Percentiles rank a stretch among this genome's conserved stretches.
phyloP scores from a whole-genome alignment of 2,797 vertebrate species.

The Buceros bicornis region DNA sequence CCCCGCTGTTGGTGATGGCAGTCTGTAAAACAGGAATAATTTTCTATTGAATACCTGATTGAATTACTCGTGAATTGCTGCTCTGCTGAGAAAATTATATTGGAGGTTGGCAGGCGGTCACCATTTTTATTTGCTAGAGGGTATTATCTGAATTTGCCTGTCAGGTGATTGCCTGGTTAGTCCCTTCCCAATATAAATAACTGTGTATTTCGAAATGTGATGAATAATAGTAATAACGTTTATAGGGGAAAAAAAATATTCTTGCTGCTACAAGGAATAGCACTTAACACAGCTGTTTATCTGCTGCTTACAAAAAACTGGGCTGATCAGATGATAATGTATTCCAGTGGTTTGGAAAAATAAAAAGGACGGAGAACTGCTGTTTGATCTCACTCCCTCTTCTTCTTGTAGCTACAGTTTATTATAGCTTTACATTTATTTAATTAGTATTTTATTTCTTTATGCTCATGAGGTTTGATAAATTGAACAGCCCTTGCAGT shows the following conservation, averaged over 20 bases:
- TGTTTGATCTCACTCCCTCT: not conserved
- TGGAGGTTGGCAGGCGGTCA: slow-evolving; percentile 51
- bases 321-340: slow-evolving; percentile 19
- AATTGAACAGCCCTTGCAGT: slow-evolving; percentile 33
- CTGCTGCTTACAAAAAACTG: not conserved
- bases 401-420: slow-evolving; percentile 53
- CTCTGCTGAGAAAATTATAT: slow-evolving; percentile 66
- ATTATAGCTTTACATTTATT: slow-evolving; percentile 41
- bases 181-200: slow-evolving; percentile 39
- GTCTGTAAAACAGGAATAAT: slow-evolving; percentile 63
- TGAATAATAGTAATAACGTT: slow-evolving; percentile 67
- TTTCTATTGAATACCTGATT: slow-evolving; percentile 70
- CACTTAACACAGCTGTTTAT: slow-evolving; percentile 53
- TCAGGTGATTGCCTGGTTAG: slow-evolving; percentile 54
- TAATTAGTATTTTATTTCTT: slow-evolving; percentile 55
- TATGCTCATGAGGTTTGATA: slow-evolving; percentile 47
- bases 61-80: slow-evolving; percentile 67
- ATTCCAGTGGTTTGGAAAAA: slow-evolving; percentile 25
- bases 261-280: slow-evolving; percentile 33
- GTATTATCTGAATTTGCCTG: slow-evolving; percentile 54
- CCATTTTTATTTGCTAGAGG: slow-evolving; percentile 56
- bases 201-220: slow-evolving; percentile 45
- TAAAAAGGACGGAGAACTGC: not conserved
- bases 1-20: slow-evolving; percentile 20
- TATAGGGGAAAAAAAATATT: not conserved